Percentiles rank a stretch among this genome's conserved stretches.
phyloP scores from a whole-genome alignment of 1,140 invertebrate species.

The Schlechtendalia chinensis region DNA sequence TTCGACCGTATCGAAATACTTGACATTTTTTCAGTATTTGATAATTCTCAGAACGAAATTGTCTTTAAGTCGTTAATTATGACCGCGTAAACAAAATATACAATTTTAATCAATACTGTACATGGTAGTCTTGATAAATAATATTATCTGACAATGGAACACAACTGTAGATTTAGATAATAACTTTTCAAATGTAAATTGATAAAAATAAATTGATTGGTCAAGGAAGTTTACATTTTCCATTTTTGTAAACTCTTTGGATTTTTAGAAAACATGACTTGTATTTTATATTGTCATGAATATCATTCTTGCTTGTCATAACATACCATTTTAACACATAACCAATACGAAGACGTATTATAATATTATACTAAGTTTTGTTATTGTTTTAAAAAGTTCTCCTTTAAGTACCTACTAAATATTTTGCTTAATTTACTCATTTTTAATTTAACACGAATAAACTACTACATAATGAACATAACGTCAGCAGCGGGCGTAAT shows the following conservation, averaged over 20 bases:
- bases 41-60: too few species aligned
- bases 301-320: slow-evolving; percentile 18
- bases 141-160: too few species aligned
- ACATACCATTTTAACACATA: neutral
- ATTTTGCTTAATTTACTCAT: neutral
- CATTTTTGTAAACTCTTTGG: neutral
- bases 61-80: too few species aligned
- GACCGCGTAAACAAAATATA: too few species aligned
- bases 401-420: neutral
- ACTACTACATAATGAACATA: slow-evolving; percentile 36
- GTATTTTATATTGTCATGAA: slow-evolving; percentile 25
- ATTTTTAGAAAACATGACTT: slow-evolving; percentile 25
- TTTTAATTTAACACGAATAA: neutral
- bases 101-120: too few species aligned
- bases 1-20: too few species aligned
- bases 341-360: neutral
- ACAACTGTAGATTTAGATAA: too few species aligned
- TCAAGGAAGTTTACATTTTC: too few species aligned
- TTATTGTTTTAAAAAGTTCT: neutral
- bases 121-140: too few species aligned
- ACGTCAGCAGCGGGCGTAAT: slow-evolving; percentile 78
- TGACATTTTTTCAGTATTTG: too few species aligned
- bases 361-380: neutral
- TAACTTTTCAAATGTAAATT: too few species aligned
- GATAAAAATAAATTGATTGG: too few species aligned